Conservation (phyloP, 2,888 invertebrate genomes). For the Keiferia lycopersicella region DNA sequence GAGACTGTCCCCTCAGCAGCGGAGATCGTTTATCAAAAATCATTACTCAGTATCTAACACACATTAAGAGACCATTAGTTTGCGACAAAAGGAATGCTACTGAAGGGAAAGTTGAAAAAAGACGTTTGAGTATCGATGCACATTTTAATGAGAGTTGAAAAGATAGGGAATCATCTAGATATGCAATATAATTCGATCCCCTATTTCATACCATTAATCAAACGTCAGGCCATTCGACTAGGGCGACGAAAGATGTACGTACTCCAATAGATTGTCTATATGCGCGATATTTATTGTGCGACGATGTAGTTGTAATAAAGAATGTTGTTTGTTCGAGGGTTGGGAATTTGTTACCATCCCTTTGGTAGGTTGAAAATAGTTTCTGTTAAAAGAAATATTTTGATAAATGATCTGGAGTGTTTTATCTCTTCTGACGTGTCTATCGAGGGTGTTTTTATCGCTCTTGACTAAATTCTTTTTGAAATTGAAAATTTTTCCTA, state of each 20-base stretch:
- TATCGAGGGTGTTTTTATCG: not conserved
- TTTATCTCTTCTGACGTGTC: slow-evolving; percentile 9
- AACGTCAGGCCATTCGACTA: slow-evolving; percentile 71
- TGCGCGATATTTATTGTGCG: slow-evolving; percentile 59
- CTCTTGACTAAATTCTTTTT: not conserved
- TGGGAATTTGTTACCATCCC: slow-evolving; percentile 42
- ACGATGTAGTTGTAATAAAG: slow-evolving; percentile 50
- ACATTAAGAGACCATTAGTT: slow-evolving; percentile 43
- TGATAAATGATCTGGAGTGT: slow-evolving; percentile 19
- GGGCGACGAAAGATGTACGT: slow-evolving; percentile 70
- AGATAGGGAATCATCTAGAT: slow-evolving; percentile 44
- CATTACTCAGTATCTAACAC: slow-evolving; percentile 41
- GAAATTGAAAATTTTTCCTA: too few relatives aligned
- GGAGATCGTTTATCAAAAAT: slow-evolving; percentile 37
- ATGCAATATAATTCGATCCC: slow-evolving; percentile 50
- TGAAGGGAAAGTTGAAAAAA: slow-evolving; percentile 38
- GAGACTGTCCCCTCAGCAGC: slow-evolving; percentile 29
- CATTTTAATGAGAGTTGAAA: slow-evolving; percentile 48
- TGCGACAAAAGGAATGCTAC: slow-evolving; percentile 35
- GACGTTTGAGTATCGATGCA: slow-evolving; percentile 44
- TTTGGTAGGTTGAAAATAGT: slow-evolving; percentile 41
- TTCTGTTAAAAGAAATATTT: slow-evolving; percentile 22
- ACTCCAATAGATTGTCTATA: slow-evolving; percentile 65
- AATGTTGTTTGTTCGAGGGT: slow-evolving; percentile 45
- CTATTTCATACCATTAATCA: slow-evolving; percentile 70